Base-by-base conservation (phyloP, 1,140 invertebrate species). In the Heliothis subflexa region DNA sequence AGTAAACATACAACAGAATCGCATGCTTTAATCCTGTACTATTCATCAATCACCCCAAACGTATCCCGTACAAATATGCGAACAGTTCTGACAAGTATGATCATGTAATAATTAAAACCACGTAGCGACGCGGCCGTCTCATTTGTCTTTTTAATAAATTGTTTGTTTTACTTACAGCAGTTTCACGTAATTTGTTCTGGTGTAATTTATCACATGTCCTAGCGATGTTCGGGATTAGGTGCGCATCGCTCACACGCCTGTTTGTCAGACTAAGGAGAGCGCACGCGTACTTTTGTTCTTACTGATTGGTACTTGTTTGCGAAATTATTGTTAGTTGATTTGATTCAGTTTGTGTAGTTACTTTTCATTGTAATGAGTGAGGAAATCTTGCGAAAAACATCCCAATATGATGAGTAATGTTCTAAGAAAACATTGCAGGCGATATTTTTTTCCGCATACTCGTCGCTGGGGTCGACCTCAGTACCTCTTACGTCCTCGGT, bases 101-200 rank as follows among this genome's bases (percentile, higher is more conserved):
- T 73, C 77, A 74, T 82, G 55, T 82, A 79, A 78, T 86, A 88
- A 91, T 90, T 89, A 86, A 88, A 89, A 89, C 88, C 85, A 89
- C 86, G 85, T 89, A 59, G 62, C 75, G 86, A 87, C 88, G 80
- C 21, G 75, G 74, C 78, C 78, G 70, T 70, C 85, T 85, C 88
- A 84, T 91, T 92, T 88, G 86, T 91, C 90, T 87, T 85, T 82
- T 78, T 91, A 91, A 91, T 85, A 91, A 91, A 93, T 88, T 89
- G 82, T 89, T 92, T 92, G 89, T 92, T 92, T 92, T 93, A 91
- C 86, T 88, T 80, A 59, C 71, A 83, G 72, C 81, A 76, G 84
- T 84, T 84, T 76, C 85, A 83, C 81, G 88, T 91, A 90, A 91
- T 92, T 91, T 91, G 89, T 87, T 86, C 88, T 13, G 40, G 62